Conservation (phyloP, 2,797 vertebrate species). For the Chelidonichthys spinosus region DNA sequence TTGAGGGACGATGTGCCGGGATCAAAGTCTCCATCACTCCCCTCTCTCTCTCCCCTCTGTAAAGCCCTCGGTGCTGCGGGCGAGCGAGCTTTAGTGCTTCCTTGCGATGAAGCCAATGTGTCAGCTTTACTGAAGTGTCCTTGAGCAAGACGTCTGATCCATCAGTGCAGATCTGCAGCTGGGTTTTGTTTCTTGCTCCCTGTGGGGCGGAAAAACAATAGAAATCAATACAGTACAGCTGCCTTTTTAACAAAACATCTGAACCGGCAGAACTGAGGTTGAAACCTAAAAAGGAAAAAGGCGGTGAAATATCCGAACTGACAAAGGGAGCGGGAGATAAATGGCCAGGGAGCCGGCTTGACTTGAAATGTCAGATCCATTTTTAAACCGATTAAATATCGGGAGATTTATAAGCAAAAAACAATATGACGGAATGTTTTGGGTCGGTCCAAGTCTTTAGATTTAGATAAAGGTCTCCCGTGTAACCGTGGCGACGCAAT, state of each 20-base stretch:
- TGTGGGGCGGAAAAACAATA: background rate
- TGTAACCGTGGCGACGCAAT: background rate
- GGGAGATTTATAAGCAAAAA: no score
- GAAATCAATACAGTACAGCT: slow-evolving; percentile 16
- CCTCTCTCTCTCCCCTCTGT: background rate
- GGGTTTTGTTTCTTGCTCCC: background rate
- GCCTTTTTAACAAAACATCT: background rate
- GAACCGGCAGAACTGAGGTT: background rate
- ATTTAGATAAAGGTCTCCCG: background rate
- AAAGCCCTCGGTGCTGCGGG: slow-evolving; percentile 18
- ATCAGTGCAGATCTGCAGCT: slow-evolving; percentile 20
- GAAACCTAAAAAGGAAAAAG: background rate
- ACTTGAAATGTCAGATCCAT: background rate
- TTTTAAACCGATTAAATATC: background rate
- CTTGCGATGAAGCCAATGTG: background rate
- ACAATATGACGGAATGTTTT: background rate
- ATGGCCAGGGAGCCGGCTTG: background rate
- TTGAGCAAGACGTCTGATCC: slow-evolving; percentile 34
- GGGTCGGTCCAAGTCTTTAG: background rate
- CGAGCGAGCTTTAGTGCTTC: background rate
- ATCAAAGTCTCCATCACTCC: slow-evolving; percentile 7
- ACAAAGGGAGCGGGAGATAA: background rate
- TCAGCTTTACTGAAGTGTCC: slow-evolving; percentile 32
- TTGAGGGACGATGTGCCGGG: background rate
- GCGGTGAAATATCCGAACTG: background rate